Evolutionary conservation across 2,797 vertebrate genomes (phyloP).

Genomic region (Macrochelys suwanniensis): DNA sequence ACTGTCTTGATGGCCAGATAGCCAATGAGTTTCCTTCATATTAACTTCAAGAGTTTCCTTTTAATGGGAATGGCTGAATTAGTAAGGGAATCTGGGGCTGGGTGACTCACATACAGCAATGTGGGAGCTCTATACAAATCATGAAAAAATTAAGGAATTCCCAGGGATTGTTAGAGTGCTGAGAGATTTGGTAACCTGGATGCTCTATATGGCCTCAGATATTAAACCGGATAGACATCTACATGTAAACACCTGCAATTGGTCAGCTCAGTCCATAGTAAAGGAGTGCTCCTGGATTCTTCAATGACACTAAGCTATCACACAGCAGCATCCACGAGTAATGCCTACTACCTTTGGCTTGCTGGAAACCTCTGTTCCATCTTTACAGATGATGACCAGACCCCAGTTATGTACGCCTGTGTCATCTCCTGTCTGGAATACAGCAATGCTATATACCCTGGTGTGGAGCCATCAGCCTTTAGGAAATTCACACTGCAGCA

Average conservation of each 20-base stretch:
- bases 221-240: background rate
- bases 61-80: background rate
- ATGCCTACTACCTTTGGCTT: background rate
- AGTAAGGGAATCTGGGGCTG: background rate
- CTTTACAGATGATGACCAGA: background rate
- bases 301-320: background rate
- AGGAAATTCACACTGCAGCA: background rate
- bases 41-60: background rate
- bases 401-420: background rate
- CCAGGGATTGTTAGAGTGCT: background rate
- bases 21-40: background rate
- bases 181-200: background rate
- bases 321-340: background rate
- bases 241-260: background rate
- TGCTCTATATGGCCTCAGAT: background rate
- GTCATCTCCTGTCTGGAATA: background rate
- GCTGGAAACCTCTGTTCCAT: too few relatives aligned
- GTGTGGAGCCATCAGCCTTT: background rate
- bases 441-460: background rate
- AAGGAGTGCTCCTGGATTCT: background rate
- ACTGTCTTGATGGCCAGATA: background rate
- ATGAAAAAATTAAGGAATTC: background rate
- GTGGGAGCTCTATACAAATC: background rate
- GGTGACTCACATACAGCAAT: background rate
- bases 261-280: background rate